A percentile compares a stretch with the other conserved stretches of the same genome.
Evolutionary conservation across 2,888 invertebrate species (phyloP).

Genomic region (Ormyrus rosae): DNA sequence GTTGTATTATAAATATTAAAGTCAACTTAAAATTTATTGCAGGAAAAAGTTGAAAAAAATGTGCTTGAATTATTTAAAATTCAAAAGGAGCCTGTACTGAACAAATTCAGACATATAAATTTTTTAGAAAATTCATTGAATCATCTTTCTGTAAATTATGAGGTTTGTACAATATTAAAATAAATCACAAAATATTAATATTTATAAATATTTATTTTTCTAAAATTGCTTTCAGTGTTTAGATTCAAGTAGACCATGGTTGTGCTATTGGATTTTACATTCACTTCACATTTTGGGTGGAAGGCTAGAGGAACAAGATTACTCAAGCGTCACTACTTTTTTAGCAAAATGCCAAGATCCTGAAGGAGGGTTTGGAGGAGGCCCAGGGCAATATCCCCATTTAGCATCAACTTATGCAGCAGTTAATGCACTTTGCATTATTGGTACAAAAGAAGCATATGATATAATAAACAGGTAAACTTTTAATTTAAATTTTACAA

Average conservation of each 20-base stretch:
- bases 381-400: constrained; percentile 94
- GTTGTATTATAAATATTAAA: no score
- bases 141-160: constrained; percentile 83
- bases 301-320: constrained; percentile 78
- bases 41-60: constrained; percentile 80
- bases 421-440: constrained; percentile 92
- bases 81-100: constrained; percentile 80
- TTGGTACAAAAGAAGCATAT: constrained; percentile 92
- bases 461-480: constrained; percentile 88
- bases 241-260: constrained; percentile 97
- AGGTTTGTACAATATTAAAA: constrained; percentile 70
- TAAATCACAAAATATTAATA: neutral
- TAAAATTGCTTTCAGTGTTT: constrained; percentile 78
- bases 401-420: constrained; percentile 99
- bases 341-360: constrained; percentile 85
- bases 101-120: constrained; percentile 81
- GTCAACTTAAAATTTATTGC: constrained; percentile 1
- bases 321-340: constrained; percentile 79
- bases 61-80: constrained; percentile 77
- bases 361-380: constrained; percentile 94
- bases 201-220: neutral
- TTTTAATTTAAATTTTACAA: constrained; percentile 12
- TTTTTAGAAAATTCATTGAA: constrained; percentile 83
- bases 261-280: constrained; percentile 98
- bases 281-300: constrained; percentile 87